Evolutionary conservation across 1,140 invertebrate genomes (phyloP).

Genomic region (Cephus cinctus): DNA sequence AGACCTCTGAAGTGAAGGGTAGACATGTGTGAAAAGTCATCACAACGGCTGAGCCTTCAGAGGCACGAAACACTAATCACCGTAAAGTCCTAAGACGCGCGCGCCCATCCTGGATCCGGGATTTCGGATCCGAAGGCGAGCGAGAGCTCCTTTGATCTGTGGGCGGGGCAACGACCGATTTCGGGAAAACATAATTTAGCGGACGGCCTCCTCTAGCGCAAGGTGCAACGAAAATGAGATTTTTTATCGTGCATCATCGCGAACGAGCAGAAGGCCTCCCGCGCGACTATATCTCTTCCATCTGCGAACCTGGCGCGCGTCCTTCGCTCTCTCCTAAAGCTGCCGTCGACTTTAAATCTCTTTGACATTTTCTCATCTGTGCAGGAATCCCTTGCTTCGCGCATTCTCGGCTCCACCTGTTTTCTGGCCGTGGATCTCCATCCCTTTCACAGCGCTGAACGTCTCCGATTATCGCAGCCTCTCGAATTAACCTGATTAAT

Average conservation of each 20-base stretch:
- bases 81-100: background rate
- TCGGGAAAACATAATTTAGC: slow-evolving; percentile 49
- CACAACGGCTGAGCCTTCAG: too few species aligned
- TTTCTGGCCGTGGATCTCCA: background rate
- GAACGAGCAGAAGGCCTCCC: background rate
- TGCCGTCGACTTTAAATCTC: background rate
- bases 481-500: too few species aligned
- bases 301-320: too few species aligned
- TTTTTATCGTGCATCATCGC: slow-evolving; percentile 49
- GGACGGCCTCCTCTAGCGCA: slow-evolving; percentile 34
- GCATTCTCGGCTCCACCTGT: too few species aligned
- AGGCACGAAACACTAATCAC: background rate
- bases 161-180: slow-evolving; percentile 29
- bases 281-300: background rate
- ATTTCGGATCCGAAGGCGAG: too few species aligned
- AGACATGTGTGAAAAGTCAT: background rate
- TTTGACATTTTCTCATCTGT: too few species aligned
- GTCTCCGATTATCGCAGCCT: too few species aligned
- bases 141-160: too few species aligned
- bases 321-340: background rate
- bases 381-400: too few species aligned
- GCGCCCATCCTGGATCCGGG: background rate
- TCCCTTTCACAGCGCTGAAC: too few species aligned
- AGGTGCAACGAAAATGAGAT: slow-evolving; percentile 54
- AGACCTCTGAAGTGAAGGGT: background rate